Evolutionary conservation across 1,140 invertebrate species (phyloP).

Genomic region (Plectrocnemia conspersa): DNA sequence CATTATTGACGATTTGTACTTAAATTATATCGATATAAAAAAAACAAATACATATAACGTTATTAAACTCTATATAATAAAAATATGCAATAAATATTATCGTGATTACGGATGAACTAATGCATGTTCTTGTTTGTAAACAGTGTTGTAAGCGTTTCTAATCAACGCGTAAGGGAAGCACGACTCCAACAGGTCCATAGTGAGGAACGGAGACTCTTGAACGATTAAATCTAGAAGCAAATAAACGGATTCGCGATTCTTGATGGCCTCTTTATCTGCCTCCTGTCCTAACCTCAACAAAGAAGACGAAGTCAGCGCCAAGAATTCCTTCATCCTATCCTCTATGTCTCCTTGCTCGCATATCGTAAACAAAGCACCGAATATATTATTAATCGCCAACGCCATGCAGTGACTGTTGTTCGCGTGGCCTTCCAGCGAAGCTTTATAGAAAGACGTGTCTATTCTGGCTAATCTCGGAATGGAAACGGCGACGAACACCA

Average conservation of each 20-base stretch:
- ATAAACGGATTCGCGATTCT: constrained; percentile 94
- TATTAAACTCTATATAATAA: too few species aligned
- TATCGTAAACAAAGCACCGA: constrained; percentile 93
- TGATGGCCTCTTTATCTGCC: constrained; percentile 88
- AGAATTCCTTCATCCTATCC: constrained; percentile 96
- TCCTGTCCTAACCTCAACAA: constrained; percentile 90
- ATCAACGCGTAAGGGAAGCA: constrained; percentile 97
- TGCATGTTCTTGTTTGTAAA: constrained; percentile 82
- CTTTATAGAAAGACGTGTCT: constrained; percentile 84
- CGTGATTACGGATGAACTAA: constrained; percentile 55
- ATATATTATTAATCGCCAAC: constrained; percentile 93
- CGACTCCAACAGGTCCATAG: constrained; percentile 96
- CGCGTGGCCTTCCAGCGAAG: constrained; percentile 88
- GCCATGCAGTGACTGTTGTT: constrained; percentile 99
- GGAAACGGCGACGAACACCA: constrained; percentile 98
- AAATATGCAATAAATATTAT: too few species aligned
- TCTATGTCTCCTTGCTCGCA: constrained; percentile 94
- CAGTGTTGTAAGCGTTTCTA: constrained; percentile 93
- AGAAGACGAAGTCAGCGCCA: constrained; percentile 94
- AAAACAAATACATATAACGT: too few species aligned
- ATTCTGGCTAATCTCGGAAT: constrained; percentile 92
- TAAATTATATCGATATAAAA: too few species aligned
- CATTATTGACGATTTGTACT: constrained; percentile 10
- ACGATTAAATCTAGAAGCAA: constrained; percentile 93
- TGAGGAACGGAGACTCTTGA: constrained; percentile 94